phyloP scores from a whole-genome alignment of 2,888 invertebrate species.

The Leptopilina myrica region DNA sequence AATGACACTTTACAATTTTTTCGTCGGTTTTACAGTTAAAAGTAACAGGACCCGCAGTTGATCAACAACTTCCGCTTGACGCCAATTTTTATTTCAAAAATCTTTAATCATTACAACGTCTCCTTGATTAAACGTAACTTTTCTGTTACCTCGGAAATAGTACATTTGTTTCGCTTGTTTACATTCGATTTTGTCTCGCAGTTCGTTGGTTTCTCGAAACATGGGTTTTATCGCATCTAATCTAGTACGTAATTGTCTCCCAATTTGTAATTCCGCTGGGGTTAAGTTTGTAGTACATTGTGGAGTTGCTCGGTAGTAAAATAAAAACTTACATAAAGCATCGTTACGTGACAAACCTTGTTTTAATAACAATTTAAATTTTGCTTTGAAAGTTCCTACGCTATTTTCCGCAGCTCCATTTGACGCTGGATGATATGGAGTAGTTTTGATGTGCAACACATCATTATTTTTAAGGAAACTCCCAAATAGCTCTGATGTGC shows the following conservation, averaged over 20 bases:
- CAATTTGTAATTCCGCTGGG: slow-evolving; percentile 39
- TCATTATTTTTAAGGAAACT: slow-evolving; percentile 46
- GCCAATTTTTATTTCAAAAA: not conserved
- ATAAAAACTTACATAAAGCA: not conserved
- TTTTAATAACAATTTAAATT: not conserved
- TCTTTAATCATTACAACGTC: not conserved
- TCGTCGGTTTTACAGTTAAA: not conserved
- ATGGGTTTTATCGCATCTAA: not conserved
- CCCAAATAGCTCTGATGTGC: slow-evolving; percentile 48
- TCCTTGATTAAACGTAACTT: slow-evolving; percentile 32
- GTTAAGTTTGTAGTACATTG: slow-evolving; percentile 43
- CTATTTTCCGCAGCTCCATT: slow-evolving; percentile 36
- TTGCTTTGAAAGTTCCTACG: slow-evolving; percentile 43
- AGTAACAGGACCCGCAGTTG: not conserved
- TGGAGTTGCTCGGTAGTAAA: slow-evolving; percentile 20
- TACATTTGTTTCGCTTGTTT: slow-evolving; percentile 44
- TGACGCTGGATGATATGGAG: slow-evolving; percentile 47
- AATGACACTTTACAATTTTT: not conserved
- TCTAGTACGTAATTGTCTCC: not conserved
- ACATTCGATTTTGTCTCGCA: too few species aligned
- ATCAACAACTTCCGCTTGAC: not conserved
- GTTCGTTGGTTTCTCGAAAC: not conserved
- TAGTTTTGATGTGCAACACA: slow-evolving; percentile 40
- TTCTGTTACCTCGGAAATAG: slow-evolving; percentile 49
- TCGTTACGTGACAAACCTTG: not conserved